A percentile compares a stretch with the other conserved stretches of the same genome.
These are phyloP conservation scores for Scaptomyza pallida DNA, from an alignment of 1,140 invertebrate species.

Conservation along the genomic window DNA sequence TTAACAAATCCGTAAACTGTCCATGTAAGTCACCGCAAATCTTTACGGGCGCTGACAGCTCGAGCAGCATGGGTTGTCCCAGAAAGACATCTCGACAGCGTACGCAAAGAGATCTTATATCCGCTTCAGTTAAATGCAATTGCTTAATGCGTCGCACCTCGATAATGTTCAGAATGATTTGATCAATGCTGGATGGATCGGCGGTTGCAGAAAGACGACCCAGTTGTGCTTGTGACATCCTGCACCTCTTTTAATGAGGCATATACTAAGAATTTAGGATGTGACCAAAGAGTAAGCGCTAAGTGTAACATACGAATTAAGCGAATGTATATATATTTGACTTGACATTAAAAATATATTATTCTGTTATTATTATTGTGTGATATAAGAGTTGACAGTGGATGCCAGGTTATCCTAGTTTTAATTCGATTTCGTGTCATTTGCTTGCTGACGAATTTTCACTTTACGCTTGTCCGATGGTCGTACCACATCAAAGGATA, in stretches of 20 bases:
- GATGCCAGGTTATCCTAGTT: not conserved
- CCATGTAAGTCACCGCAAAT: constrained; percentile 99
- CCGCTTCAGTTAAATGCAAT: constrained; percentile 96
- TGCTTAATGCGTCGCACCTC: constrained; percentile 98
- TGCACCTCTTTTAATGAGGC: constrained; percentile 1
- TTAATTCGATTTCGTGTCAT: too few species aligned
- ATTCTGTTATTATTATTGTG: not conserved
- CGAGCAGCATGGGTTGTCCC: constrained; percentile 97
- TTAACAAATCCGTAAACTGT: constrained; percentile 97
- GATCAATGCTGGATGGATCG: constrained; percentile 40
- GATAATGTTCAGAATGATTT: constrained; percentile 58
- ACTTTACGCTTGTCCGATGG: constrained; percentile 3
- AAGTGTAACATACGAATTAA: constrained; percentile 13
- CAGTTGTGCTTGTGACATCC: not conserved
- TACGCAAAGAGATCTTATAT: constrained; percentile 96
- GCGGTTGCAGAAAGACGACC: not conserved
- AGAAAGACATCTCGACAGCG: constrained; percentile 99
- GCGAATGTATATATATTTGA: constrained; percentile 5
- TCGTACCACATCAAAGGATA: constrained; percentile 88
- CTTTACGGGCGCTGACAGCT: constrained; percentile 98
- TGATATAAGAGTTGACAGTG: constrained; percentile 14
- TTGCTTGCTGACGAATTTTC: not conserved
- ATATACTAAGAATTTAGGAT: constrained; percentile 23
- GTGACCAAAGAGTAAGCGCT: constrained; percentile 1
- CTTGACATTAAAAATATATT: not conserved